Evolutionary conservation across 2,113 vertebrate species (phyloP), one percentile per base, ranked within the genome.

Genomic region (Cercopithecus mona): DNA sequence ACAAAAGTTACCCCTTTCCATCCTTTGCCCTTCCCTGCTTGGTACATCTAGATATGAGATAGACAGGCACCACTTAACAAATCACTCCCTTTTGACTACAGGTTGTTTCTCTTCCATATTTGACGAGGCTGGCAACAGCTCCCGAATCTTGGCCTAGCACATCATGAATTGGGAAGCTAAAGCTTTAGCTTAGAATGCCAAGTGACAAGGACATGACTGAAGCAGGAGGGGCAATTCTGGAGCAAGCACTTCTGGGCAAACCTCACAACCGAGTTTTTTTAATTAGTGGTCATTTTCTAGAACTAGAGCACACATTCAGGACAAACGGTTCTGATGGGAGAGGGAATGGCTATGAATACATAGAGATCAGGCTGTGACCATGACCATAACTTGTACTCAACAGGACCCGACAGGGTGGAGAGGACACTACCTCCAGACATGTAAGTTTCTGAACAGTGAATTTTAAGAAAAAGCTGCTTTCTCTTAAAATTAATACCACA

Each of bases 231-330:
- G n/a, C 27, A 52, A 87, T 35, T n/a, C 25, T 68, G 55, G 66
- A 95, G 78, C 80, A 92, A 79, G 76, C 14, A 25, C 86, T 86
- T 91, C 84, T 83, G 48, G 72, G 82, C 64, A 88, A 87, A 89
- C 27, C 45, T 85, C 72, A 55, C 17, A 20, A 73, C 22, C 59
- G 57, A n/a, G 79, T 18, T 93, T 88, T 64, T 64, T 22, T 5
- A 93, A 78, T 79, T 22, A 94, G 82, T 72, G 45, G 45, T 80
- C 70, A 79, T 52, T 57, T 95, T 73, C 55, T 57, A 93, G 40
- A 95, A 68, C 23, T 79, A 38, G 59, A 96, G 61, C 80, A 64
- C 38, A 75, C 50, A 57, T 79, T 88, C 20, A 81, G 82, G 45
- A 78, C 78, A 87, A 79, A 57, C 1, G 27, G 16, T 80, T 88